Evolutionary conservation across 2,888 invertebrate genomes (phyloP), one percentile per base, ranked within the genome.

Genomic region (Melieria picta): DNA sequence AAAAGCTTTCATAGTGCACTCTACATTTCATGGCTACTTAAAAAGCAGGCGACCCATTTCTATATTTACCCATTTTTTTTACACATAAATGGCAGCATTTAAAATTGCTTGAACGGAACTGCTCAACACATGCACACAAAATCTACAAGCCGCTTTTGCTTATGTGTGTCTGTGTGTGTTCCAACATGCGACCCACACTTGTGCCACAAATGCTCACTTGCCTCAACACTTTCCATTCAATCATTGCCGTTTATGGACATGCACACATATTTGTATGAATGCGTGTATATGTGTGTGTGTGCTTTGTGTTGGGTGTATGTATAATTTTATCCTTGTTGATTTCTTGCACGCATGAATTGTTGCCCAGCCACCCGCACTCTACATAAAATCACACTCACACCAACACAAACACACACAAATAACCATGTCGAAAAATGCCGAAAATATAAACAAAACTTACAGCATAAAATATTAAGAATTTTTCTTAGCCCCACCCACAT

Each of bases 321-420:
- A 52, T 48, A 63, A 63, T 63, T 63, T 50, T 63, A 48, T 63
- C 46, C 46, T 5, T 16, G 50, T 16, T 10, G n/a, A 63, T 48
- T 7, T 13, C 48, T 63, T 47, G 13, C 46, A 63, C 7, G 63
- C 50, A 63, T 63, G 50, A 63, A 63, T 13, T 63, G 30, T 16
- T 63, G 7, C 30, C 80, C 81, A 80, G 80, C 77, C 80, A 80
- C 81, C 77, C 78, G 76, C 55, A 56, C 42, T 5, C 42, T 30
- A 58, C 30, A 30, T 58, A 4, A 43, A 30, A 63, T 48, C 63
- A 64, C 72, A 74, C 64, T 72, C n/a, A 13, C 65, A 72, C 69
- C 55, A 47, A 55, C 46, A 64, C 16, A 48, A 42, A 70, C 7
- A 11, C 47, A 45, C 47, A 46, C 62, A 56, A 13, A 61, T 55